phyloP scores from a whole-genome alignment of 2,113 vertebrate species.

The Pteronura brasiliensis region DNA sequence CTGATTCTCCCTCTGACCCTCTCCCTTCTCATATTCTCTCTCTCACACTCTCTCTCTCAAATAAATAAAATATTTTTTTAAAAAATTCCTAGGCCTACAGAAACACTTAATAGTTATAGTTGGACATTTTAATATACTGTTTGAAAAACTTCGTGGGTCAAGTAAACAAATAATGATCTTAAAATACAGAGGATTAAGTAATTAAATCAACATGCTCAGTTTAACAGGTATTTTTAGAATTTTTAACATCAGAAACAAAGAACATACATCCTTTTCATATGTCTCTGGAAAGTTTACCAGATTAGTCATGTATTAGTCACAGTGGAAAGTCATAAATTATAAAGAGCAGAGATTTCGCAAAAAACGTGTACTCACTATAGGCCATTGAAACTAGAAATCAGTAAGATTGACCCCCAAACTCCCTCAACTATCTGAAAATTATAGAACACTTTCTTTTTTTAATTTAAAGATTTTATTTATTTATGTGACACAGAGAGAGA shows the following conservation, averaged over 20 bases:
- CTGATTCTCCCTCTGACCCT: background rate
- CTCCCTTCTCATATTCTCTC: background rate
- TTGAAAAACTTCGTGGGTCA: background rate
- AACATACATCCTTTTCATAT: background rate
- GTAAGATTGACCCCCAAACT: background rate
- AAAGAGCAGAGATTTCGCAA: background rate
- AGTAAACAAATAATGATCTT: background rate
- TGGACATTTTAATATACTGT: background rate
- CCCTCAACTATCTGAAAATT: background rate
- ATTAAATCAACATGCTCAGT: background rate
- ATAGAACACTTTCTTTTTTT: background rate
- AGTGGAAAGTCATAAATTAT: background rate
- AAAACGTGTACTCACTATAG: background rate
- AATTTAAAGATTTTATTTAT: no score
- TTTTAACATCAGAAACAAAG: background rate
- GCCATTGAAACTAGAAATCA: background rate
- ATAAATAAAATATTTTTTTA: background rate
- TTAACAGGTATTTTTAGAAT: background rate
- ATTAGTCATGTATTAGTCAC: background rate
- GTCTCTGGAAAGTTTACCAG: background rate
- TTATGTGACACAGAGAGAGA: no score
- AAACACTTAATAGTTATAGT: background rate
- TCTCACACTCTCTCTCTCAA: background rate
- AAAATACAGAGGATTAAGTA: background rate
- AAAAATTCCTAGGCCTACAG: background rate